Percentiles rank a stretch among this genome's conserved stretches.
Conservation (phyloP, 2,797 vertebrate genomes). For the Eremophila alpestris region DNA sequence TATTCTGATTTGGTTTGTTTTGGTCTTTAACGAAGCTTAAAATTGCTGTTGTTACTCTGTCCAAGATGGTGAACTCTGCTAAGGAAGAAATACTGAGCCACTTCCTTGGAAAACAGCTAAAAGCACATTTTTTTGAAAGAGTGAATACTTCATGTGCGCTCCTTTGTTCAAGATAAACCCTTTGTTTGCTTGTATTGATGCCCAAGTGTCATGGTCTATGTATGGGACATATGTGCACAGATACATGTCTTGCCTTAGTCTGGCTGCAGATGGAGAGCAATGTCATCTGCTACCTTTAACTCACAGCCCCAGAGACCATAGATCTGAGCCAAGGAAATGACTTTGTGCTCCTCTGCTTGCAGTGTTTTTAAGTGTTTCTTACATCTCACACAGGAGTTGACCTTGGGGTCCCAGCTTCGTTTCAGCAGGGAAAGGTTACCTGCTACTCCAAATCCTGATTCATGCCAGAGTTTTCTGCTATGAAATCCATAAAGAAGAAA, state of each 20-base stretch:
- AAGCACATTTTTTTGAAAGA: neutral
- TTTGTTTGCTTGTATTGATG: neutral
- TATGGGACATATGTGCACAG: neutral
- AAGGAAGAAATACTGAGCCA: neutral
- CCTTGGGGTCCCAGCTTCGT: neutral
- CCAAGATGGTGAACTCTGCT: neutral
- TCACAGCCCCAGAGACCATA: neutral
- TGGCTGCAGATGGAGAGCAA: neutral
- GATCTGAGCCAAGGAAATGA: neutral
- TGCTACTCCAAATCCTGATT: neutral
- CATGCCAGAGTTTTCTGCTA: neutral
- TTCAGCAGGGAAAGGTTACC: neutral
- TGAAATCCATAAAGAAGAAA: neutral
- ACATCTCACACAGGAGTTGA: neutral
- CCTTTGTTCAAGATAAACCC: neutral
- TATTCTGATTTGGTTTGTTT: neutral
- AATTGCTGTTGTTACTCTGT: neutral
- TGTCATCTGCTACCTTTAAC: neutral
- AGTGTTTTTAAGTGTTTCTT: neutral
- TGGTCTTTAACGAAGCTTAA: neutral
- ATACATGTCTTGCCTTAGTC: neutral
- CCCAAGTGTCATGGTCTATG: neutral
- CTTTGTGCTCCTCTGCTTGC: neutral
- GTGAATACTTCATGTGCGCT: neutral
- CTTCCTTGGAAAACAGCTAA: neutral